Conservation (phyloP, 2,113 vertebrate genomes). For the Ascaphus truei region DNA sequence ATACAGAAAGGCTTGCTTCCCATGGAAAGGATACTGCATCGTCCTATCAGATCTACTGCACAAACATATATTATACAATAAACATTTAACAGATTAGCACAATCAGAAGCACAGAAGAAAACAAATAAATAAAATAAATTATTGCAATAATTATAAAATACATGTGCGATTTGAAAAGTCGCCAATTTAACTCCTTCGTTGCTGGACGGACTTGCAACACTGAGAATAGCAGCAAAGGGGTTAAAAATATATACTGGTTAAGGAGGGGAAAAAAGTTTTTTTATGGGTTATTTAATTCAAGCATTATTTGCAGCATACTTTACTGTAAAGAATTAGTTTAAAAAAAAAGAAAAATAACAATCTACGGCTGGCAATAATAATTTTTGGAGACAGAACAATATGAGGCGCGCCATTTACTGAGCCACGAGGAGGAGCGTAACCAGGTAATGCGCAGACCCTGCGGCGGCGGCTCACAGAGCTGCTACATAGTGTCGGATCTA, state of each 20-base stretch:
- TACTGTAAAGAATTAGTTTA: constrained; percentile 53
- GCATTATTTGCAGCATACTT: constrained; percentile 49
- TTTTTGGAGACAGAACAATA: constrained; percentile 39
- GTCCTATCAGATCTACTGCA: constrained; percentile 39
- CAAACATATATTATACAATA: constrained; percentile 29
- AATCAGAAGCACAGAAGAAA: constrained; percentile 43
- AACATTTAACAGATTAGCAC: constrained; percentile 46
- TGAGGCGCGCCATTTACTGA: background rate
- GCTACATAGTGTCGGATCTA: too few species aligned
- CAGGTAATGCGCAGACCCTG: too few species aligned
- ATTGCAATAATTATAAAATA: constrained; percentile 40
- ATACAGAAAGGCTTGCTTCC: constrained; percentile 43
- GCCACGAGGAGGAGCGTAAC: background rate
- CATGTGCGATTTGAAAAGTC: constrained; percentile 51
- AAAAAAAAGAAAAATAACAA: constrained; percentile 35
- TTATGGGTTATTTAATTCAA: constrained; percentile 43
- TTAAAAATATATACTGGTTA: background rate
- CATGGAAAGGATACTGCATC: constrained; percentile 45
- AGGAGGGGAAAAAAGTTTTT: constrained; percentile 43
- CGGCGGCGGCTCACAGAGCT: too few species aligned
- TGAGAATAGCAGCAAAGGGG: background rate
- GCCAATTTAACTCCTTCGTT: constrained; percentile 34
- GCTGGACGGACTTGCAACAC: background rate
- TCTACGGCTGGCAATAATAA: constrained; percentile 46
- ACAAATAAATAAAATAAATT: constrained; percentile 60